A percentile compares a stretch with the other conserved stretches of the same genome.
These are phyloP conservation scores for Acanthopleura granulata DNA, from an alignment of 2,888 invertebrate genomes.

Conservation along the genomic window DNA sequence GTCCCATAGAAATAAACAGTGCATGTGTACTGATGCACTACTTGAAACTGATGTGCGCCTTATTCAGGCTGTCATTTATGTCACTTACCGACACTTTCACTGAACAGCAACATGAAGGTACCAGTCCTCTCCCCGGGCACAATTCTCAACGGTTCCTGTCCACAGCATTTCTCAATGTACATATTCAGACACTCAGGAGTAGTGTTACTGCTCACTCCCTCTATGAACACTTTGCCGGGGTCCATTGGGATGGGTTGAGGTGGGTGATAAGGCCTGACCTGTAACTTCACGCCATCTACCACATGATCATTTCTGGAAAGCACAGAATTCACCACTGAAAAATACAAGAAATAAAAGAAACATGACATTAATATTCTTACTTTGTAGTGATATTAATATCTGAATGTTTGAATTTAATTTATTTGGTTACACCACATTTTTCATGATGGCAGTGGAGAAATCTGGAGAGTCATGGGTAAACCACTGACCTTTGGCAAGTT, in stretches of 20 bases:
- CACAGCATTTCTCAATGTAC: not conserved
- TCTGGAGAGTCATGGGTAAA: too few relatives aligned
- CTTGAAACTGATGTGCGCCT: too few relatives aligned
- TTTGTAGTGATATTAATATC: too few relatives aligned
- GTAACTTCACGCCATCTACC: not conserved
- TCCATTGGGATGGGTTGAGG: not conserved
- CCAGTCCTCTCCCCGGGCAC: not conserved
- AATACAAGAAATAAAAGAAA: not conserved
- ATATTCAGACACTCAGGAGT: not conserved
- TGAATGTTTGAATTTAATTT: too few relatives aligned
- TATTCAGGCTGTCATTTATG: too few relatives aligned
- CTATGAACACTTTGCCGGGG: not conserved
- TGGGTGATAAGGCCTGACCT: not conserved
- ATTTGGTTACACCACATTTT: too few relatives aligned
- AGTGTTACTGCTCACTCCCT: not conserved
- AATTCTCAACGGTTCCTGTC: not conserved
- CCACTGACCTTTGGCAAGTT: too few relatives aligned
- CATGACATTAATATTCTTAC: not conserved
- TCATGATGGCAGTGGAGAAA: too few relatives aligned
- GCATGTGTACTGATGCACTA: too few relatives aligned
- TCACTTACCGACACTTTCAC: too few relatives aligned
- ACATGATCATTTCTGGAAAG: not conserved
- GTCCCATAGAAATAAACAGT: too few relatives aligned
- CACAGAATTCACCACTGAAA: not conserved
- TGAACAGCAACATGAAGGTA: not conserved